Conservation (phyloP, 2,797 vertebrate genomes). For the Phrynocephalus guinanensis region DNA sequence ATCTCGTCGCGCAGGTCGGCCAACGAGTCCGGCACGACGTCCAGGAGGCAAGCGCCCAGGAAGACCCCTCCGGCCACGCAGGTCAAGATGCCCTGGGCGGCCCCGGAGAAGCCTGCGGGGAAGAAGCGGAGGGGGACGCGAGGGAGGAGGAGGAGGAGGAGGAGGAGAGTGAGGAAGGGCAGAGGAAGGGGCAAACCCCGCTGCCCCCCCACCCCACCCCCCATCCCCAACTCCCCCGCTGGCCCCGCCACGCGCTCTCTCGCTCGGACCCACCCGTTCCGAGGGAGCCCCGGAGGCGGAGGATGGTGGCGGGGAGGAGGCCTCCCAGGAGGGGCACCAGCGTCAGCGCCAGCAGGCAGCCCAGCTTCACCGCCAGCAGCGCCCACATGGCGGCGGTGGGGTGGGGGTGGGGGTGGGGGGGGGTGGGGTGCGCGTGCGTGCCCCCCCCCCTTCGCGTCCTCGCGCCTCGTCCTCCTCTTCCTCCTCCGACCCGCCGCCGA, state of each 20-base stretch:
- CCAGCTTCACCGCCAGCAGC: slow-evolving; percentile 6
- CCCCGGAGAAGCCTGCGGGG: slow-evolving; percentile 73
- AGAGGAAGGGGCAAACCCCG: too few species aligned
- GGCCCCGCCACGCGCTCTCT: not conserved
- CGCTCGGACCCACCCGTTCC: not conserved
- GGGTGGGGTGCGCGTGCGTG: too few species aligned
- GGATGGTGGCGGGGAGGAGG: slow-evolving; percentile 25
- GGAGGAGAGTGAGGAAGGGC: too few species aligned
- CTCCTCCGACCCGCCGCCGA: accelerated
- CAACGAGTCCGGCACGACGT: slow-evolving; percentile 88
- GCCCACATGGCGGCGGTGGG: not conserved
- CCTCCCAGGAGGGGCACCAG: slow-evolving; percentile 26
- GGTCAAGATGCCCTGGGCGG: slow-evolving; percentile 83
- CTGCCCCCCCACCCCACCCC: not conserved
- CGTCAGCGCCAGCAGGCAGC: slow-evolving; percentile 8
- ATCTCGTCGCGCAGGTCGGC: slow-evolving; percentile 79
- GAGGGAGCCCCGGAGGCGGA: not conserved
- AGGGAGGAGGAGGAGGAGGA: not conserved
- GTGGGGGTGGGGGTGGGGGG: too few species aligned
- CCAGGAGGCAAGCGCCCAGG: slow-evolving; percentile 85
- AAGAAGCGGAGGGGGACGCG: not conserved
- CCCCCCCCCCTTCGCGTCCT: too few species aligned
- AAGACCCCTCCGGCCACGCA: slow-evolving; percentile 88
- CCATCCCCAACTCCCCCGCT: not conserved
- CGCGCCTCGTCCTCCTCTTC: too few species aligned